phyloP scores from a whole-genome alignment of 92 coral and sea anemone species.

The Epizoanthus stellaris region DNA sequence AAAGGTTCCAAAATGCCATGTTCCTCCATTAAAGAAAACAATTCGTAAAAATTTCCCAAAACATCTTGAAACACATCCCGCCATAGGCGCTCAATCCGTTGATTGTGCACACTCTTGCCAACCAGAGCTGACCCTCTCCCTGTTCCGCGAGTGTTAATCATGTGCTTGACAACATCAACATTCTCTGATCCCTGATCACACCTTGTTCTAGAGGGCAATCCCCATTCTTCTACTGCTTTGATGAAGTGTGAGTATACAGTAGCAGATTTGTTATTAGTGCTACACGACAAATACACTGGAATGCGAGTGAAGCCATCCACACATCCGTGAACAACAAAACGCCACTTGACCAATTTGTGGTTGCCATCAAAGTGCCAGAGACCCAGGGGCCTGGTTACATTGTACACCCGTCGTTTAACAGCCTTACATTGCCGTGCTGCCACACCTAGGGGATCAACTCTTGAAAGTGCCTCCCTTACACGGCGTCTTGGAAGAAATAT shows the following conservation, averaged over 20 bases:
- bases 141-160: conserved; percentile 35
- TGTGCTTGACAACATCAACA: conserved; percentile 48
- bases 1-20: conserved; percentile 53
- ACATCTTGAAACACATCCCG: conserved; percentile 62
- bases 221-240: conserved; percentile 60
- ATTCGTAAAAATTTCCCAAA: conserved; percentile 46
- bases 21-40: conserved; percentile 61
- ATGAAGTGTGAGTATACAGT: conserved; percentile 54
- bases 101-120: conserved; percentile 53
- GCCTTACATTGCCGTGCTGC: conserved; percentile 26
- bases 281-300: conserved; percentile 54
- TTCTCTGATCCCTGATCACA: conserved; percentile 52
- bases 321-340: conserved; percentile 58
- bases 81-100: conserved; percentile 47
- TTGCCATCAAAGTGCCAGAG: conserved; percentile 63
- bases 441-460: conserved; percentile 70
- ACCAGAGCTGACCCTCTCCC: conserved; percentile 48
- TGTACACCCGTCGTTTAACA: conserved; percentile 55
- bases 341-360: conserved; percentile 59
- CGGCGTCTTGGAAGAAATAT: conserved; percentile 60
- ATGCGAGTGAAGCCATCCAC: conserved; percentile 61
- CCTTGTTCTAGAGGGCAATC: conserved; percentile 52
- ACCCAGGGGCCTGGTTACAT: conserved; percentile 53
- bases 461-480: conserved; percentile 58
- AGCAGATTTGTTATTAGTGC: conserved; percentile 57